A percentile compares a stretch with the other conserved stretches of the same genome.
phyloP scores from a whole-genome alignment of 2,797 vertebrate genomes.

The Thaleichthys pacificus region DNA sequence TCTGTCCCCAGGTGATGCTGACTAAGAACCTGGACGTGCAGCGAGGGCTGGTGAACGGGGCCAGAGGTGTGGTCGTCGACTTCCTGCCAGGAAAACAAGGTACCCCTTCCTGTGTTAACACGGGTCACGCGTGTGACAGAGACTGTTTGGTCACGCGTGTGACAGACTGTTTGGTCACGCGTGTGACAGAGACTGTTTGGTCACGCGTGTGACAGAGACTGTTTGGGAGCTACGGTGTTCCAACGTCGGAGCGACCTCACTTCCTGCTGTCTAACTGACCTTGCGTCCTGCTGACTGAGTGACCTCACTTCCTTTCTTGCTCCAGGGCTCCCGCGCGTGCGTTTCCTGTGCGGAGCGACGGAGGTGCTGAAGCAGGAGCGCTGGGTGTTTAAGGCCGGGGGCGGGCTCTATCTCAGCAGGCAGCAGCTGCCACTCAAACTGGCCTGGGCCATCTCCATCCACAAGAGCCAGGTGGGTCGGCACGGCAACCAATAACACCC shows the following conservation, averaged over 20 bases:
- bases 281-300: neutral
- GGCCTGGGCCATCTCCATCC: slow-evolving; percentile 98
- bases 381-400: slow-evolving; percentile 84
- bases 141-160: neutral
- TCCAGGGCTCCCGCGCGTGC: slow-evolving; percentile 86
- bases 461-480: slow-evolving; percentile 90
- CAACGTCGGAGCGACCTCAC: neutral
- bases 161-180: too few relatives aligned
- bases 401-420: slow-evolving; percentile 83
- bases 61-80: slow-evolving; percentile 87
- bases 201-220: neutral
- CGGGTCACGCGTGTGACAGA: neutral
- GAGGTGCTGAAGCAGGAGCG: slow-evolving; percentile 84
- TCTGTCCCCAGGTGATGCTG: slow-evolving; percentile 87
- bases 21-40: slow-evolving; percentile 92
- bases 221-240: neutral
- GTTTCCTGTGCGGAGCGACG: slow-evolving; percentile 86
- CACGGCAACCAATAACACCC: neutral
- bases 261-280: too few relatives aligned
- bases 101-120: neutral
- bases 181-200: neutral
- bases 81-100: slow-evolving; percentile 86
- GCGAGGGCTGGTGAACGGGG: slow-evolving; percentile 91
- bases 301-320: neutral
- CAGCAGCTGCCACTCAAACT: slow-evolving; percentile 93